A percentile compares a stretch with the other conserved stretches of the same genome.
These are phyloP conservation scores for Xyrauchen texanus DNA, from an alignment of 2,113 vertebrate species.

Conservation along the genomic window DNA sequence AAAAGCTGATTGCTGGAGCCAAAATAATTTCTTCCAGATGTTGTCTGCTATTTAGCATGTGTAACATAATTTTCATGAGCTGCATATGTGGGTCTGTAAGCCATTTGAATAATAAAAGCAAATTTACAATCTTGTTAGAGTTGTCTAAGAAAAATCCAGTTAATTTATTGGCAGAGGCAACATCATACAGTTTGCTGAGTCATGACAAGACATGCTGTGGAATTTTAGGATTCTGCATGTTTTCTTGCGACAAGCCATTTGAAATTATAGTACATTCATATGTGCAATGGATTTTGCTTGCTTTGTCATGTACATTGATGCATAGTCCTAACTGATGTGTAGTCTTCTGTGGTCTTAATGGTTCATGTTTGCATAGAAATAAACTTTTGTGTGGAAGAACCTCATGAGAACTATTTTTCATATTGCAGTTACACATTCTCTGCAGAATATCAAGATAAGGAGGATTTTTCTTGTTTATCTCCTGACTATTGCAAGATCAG, in stretches of 20 bases:
- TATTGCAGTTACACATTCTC: too few relatives aligned
- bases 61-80: not conserved
- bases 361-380: too few relatives aligned
- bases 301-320: too few relatives aligned
- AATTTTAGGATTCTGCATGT: not conserved
- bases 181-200: not conserved
- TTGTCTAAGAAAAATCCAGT: not conserved
- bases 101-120: constrained; percentile 13
- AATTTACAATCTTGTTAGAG: not conserved
- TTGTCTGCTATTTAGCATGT: not conserved
- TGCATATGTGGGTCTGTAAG: not conserved
- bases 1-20: constrained; percentile 6
- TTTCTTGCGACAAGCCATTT: not conserved
- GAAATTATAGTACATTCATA: not conserved
- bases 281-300: too few relatives aligned
- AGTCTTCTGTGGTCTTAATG: too few relatives aligned
- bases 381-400: too few relatives aligned
- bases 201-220: not conserved
- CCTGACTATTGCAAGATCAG: too few relatives aligned
- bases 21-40: constrained; percentile 1
- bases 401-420: too few relatives aligned
- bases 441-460: too few relatives aligned
- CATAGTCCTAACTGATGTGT: too few relatives aligned
- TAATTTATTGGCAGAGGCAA: not conserved
- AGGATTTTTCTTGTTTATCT: too few relatives aligned